Evolutionary conservation across 1,140 invertebrate genomes (phyloP).

Genomic region (Homalodisca vitripennis): DNA sequence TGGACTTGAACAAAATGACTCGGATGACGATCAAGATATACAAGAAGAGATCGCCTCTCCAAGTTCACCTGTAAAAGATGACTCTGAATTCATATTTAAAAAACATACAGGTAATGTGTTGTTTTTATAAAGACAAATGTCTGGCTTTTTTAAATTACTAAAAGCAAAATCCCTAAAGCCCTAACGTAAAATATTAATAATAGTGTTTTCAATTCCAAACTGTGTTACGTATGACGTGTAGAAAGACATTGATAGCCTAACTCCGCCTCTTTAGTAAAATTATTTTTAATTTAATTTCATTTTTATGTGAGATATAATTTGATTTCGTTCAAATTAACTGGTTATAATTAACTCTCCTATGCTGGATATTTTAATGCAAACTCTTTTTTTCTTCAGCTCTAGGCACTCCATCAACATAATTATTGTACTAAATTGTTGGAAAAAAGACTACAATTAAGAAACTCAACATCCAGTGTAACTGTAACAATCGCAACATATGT

Average conservation of each 20-base stretch:
- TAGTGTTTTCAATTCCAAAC: neutral
- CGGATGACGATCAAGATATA: slow-evolving; percentile 44
- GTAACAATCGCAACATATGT: too few species aligned
- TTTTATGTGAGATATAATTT: too few species aligned
- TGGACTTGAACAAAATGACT: slow-evolving; percentile 46
- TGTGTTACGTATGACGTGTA: neutral
- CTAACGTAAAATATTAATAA: neutral
- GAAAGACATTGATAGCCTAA: neutral
- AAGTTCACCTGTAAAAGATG: slow-evolving; percentile 51
- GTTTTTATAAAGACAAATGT: neutral
- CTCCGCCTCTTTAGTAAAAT: neutral
- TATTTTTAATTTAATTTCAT: neutral
- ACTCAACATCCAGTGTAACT: too few species aligned
- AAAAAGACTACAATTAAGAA: too few species aligned
- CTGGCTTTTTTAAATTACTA: neutral
- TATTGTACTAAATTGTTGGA: too few species aligned
- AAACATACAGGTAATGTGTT: slow-evolving; percentile 51
- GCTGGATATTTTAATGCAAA: too few species aligned
- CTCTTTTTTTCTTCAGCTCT: too few species aligned
- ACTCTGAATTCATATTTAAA: slow-evolving; percentile 53
- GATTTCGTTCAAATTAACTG: too few species aligned
- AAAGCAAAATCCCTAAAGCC: neutral
- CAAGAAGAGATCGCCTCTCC: slow-evolving; percentile 37
- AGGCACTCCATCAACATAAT: too few species aligned
- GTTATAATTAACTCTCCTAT: too few species aligned